Evolutionary conservation across 2,888 invertebrate species (phyloP).

Genomic region (Stramonita haemastoma): DNA sequence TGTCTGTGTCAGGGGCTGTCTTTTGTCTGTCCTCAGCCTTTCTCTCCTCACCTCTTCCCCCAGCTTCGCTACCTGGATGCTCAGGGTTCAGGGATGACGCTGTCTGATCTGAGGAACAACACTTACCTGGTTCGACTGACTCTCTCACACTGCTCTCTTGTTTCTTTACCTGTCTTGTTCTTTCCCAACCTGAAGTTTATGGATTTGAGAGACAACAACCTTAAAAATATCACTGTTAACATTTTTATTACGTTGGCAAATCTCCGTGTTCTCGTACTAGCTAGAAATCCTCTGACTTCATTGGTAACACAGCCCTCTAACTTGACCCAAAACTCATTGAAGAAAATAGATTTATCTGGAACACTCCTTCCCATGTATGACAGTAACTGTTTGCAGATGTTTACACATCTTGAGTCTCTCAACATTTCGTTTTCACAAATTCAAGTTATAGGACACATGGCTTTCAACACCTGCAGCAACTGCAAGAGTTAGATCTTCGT

Average conservation of each 20-base stretch:
- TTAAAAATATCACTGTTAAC: background rate
- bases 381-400: background rate
- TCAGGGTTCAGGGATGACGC: conserved; percentile 9
- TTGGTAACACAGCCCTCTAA: background rate
- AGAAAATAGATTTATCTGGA: background rate
- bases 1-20: conserved; percentile 35
- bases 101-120: background rate
- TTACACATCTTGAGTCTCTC: background rate
- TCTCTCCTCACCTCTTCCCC: background rate
- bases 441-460: background rate
- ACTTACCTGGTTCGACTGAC: background rate
- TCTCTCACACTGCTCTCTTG: background rate
- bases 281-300: conserved; percentile 1
- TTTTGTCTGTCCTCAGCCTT: conserved; percentile 18
- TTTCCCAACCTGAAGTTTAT: background rate
- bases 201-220: conserved; percentile 2
- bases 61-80: conserved; percentile 33
- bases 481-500: background rate
- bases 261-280: background rate
- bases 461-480: background rate
- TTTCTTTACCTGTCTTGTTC: background rate
- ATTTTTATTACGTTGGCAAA: background rate
- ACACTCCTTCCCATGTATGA: background rate
- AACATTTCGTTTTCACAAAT: background rate
- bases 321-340: background rate